Evolutionary conservation across 2,888 invertebrate species (phyloP).

Genomic region (Ophion ventricosus): DNA sequence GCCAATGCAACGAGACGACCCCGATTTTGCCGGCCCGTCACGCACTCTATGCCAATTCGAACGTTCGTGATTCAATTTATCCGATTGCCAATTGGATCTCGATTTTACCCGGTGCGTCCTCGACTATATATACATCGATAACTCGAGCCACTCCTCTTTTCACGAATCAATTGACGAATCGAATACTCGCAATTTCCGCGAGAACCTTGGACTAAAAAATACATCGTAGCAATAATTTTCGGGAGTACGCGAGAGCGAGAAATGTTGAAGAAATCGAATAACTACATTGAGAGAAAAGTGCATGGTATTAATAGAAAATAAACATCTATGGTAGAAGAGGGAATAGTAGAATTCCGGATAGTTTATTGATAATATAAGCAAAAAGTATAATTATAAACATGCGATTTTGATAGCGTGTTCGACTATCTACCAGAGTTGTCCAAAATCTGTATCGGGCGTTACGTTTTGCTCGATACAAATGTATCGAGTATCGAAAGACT

Average conservation of each 20-base stretch:
- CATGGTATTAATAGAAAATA: no score
- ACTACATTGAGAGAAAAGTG: not conserved
- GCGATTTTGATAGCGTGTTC: no score
- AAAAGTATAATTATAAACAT: no score
- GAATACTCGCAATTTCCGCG: slow-evolving; percentile 57
- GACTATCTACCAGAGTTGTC: no score
- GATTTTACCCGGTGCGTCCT: slow-evolving; percentile 39
- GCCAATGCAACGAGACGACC: slow-evolving; percentile 70
- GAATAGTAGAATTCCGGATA: no score
- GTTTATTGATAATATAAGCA: no score
- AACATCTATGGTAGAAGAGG: no score
- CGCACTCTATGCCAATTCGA: slow-evolving; percentile 53
- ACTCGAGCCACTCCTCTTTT: slow-evolving; percentile 32
- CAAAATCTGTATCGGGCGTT: no score
- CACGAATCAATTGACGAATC: slow-evolving; percentile 54
- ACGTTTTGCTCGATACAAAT: no score
- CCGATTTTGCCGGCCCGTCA: not conserved
- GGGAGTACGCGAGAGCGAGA: not conserved
- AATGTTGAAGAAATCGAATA: slow-evolving; percentile 4
- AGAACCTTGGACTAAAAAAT: not conserved
- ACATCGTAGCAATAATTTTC: slow-evolving; percentile 27
- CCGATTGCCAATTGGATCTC: slow-evolving; percentile 80
- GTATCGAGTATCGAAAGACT: no score
- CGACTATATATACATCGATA: not conserved
- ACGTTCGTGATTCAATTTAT: slow-evolving; percentile 75